Conservation (phyloP, 2,113 vertebrate species). For the Oryzias celebensis region DNA sequence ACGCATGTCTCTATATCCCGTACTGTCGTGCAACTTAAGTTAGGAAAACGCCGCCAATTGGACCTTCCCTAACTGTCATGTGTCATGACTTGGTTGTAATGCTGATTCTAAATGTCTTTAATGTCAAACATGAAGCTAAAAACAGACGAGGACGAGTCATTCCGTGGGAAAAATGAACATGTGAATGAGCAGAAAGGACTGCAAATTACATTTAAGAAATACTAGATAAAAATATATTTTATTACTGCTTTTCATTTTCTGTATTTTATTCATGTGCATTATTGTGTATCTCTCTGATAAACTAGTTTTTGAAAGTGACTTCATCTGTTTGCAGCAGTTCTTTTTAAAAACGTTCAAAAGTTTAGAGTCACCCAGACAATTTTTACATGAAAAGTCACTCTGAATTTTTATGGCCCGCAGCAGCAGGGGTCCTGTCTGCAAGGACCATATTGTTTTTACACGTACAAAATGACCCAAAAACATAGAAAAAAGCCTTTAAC, state of each 20-base stretch:
- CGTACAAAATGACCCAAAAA: no score
- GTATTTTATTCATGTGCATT: slow-evolving; percentile 67
- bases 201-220: slow-evolving; percentile 47
- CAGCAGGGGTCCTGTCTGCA: no score
- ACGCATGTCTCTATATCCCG: slow-evolving; percentile 29
- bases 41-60: slow-evolving; percentile 17
- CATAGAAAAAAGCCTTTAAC: no score
- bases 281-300: slow-evolving; percentile 72
- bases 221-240: slow-evolving; percentile 68
- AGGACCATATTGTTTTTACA: no score
- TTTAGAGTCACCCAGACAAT: slow-evolving; percentile 5
- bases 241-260: slow-evolving; percentile 60
- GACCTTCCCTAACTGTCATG: slow-evolving; percentile 5
- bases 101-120: neutral
- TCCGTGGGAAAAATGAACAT: slow-evolving; percentile 25
- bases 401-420: no score
- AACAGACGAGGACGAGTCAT: slow-evolving; percentile 23
- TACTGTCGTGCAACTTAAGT: slow-evolving; percentile 33
- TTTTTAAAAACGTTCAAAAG: slow-evolving; percentile 4
- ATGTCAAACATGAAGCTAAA: slow-evolving; percentile 11
- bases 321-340: slow-evolving; percentile 27
- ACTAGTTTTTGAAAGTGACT: slow-evolving; percentile 57
- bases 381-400: no score
- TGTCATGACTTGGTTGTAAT: slow-evolving; percentile 5
- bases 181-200: slow-evolving; percentile 53